phyloP scores from a whole-genome alignment of 1,140 invertebrate species.

The Microplitis mediator region DNA sequence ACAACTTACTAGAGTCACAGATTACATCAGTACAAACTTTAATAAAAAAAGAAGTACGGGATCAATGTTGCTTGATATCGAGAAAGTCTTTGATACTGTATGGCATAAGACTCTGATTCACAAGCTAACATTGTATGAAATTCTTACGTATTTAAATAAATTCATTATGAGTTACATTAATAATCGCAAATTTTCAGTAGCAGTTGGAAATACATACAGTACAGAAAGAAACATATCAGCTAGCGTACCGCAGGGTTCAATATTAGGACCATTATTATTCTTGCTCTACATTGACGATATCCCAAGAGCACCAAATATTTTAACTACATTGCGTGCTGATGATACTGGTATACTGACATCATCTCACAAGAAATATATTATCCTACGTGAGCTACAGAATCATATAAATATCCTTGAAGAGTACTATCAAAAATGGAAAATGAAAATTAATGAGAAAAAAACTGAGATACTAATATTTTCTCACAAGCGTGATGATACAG shows the following conservation, averaged over 20 bases:
- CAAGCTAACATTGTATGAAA: constrained; percentile 35
- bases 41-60: constrained; percentile 36
- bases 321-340: too few relatives aligned
- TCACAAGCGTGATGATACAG: too few relatives aligned
- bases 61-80: constrained; percentile 41
- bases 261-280: constrained; percentile 29
- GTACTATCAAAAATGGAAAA: too few relatives aligned
- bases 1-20: constrained; percentile 40
- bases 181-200: constrained; percentile 36
- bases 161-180: constrained; percentile 31
- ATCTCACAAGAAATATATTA: too few relatives aligned
- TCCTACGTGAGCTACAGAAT: too few relatives aligned
- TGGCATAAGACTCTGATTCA: constrained; percentile 45
- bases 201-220: constrained; percentile 21
- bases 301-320: not conserved
- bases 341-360: too few relatives aligned
- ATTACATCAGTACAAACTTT: constrained; percentile 35
- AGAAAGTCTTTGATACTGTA: constrained; percentile 47
- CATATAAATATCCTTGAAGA: too few relatives aligned
- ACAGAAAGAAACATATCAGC: constrained; percentile 23
- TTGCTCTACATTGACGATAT: constrained; percentile 28
- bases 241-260: constrained; percentile 42
- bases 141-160: constrained; percentile 34
- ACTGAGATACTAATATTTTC: too few relatives aligned
- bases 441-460: too few relatives aligned